A percentile compares a stretch with the other conserved stretches of the same genome.
phyloP scores from a whole-genome alignment of 2,888 invertebrate genomes.

The Choreutis nemorana region DNA sequence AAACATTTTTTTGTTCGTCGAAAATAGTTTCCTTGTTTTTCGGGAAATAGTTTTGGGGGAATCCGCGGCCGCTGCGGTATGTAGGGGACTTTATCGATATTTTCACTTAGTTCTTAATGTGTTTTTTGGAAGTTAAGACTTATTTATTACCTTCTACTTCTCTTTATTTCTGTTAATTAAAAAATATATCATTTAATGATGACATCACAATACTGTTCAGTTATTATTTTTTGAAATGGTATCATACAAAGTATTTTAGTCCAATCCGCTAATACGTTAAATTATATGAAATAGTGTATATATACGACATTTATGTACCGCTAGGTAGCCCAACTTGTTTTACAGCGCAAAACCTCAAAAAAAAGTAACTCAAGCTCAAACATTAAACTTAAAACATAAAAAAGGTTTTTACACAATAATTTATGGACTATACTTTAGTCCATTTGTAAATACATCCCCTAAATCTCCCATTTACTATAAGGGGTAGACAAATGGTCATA shows the following conservation, averaged over 20 bases:
- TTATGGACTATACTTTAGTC: conserved; percentile 5
- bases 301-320: no score
- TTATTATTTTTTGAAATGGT: no score
- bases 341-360: no score
- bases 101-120: conserved; percentile 37
- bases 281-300: no score
- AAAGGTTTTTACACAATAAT: neutral
- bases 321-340: no score
- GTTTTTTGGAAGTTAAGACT: neutral
- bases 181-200: neutral
- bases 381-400: neutral
- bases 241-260: no score
- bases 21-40: conserved; percentile 62
- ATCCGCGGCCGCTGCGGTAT: conserved; percentile 11
- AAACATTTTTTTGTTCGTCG: conserved; percentile 59
- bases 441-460: conserved; percentile 17
- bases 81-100: conserved; percentile 15
- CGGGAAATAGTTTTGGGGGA: conserved; percentile 31
- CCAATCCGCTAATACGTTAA: no score
- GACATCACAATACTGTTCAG: no score
- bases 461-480: conserved; percentile 53
- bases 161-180: neutral
- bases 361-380: no score
- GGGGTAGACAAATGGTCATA: conserved; percentile 51
- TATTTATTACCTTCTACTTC: no score